A percentile compares a stretch with the other conserved stretches of the same genome.
These are phyloP conservation scores for Lasioglossum malachurum DNA, from an alignment of 2,888 invertebrate species.

Conservation along the genomic window DNA sequence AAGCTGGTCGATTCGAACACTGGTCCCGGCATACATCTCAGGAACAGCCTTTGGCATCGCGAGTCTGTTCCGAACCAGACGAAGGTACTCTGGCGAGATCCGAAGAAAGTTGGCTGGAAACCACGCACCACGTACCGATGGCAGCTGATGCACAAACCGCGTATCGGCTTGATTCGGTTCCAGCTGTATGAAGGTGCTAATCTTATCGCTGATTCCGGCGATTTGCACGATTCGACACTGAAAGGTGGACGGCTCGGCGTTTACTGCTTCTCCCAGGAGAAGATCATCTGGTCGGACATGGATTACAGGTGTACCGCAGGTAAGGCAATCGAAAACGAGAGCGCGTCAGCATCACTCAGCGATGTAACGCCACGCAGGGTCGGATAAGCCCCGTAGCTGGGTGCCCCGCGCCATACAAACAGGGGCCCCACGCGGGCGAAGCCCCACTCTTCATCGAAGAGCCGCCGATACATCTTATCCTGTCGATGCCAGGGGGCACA, in stretches of 20 bases:
- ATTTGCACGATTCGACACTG: slow-evolving; percentile 94
- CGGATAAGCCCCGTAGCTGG: no score
- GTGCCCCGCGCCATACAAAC: no score
- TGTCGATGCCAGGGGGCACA: no score
- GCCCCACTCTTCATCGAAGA: no score
- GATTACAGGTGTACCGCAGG: slow-evolving; percentile 92
- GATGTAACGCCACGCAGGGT: background rate
- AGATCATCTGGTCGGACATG: slow-evolving; percentile 98
- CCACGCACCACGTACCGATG: slow-evolving; percentile 97
- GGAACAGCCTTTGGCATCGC: slow-evolving; percentile 98
- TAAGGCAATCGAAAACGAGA: slow-evolving; percentile 65
- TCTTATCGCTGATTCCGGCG: slow-evolving; percentile 96
- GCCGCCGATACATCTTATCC: no score
- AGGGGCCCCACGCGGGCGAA: no score
- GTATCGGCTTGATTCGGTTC: slow-evolving; percentile 95
- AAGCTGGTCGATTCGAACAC: slow-evolving; percentile 96
- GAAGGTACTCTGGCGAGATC: slow-evolving; percentile 95
- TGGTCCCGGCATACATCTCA: slow-evolving; percentile 95
- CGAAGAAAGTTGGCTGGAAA: slow-evolving; percentile 92
- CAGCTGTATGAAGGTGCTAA: slow-evolving; percentile 95
- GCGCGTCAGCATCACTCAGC: background rate
- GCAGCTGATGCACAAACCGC: slow-evolving; percentile 96
- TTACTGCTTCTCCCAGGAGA: slow-evolving; percentile 98
- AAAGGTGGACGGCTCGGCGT: slow-evolving; percentile 97
- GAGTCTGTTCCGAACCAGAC: slow-evolving; percentile 94